Base-by-base conservation (phyloP, 1,140 invertebrate genomes). In the Macrosteles quadrilineatus region DNA sequence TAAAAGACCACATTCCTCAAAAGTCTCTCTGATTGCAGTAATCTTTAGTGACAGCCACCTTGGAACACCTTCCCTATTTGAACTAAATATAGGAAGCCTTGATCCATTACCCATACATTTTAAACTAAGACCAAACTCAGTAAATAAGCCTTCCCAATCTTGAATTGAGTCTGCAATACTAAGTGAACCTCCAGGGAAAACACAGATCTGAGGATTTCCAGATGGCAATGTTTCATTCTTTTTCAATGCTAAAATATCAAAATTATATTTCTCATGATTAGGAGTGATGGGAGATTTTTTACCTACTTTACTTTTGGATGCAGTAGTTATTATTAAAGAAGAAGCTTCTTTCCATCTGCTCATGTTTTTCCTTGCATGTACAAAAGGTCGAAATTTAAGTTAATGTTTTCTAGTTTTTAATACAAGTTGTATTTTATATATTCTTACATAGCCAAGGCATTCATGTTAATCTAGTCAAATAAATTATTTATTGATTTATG, bases 1-100 rank as follows among this genome's bases (percentile, higher is more conserved):
- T n/a, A 96, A 81, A 62, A 96, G 81, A 1, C 94, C 94, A 73
- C 90, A 87, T 80, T 97, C 95, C 82, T 97, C 94, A 84, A 97
- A 97, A 27, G 93, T 94, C 82, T 97, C 95, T 73, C 95, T 83
- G 70, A 97, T 90, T 14, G 94, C 94, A 71, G 90, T 88, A 69
- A 97, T 90, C 72, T 94, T 83, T 65, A 95, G 81, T 1, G 90
- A 89, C 45, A 96, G 82, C 78, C 90, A 90, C 81, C 85, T 83
- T 67, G 84, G 81, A 67, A 87, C 63, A 30, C 71, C 67, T 36
- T 47, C 57, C 12, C 72, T 31, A 36, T 63, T 75, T 64, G 80
- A 73, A 72, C 83, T 76, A 73, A 87, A 82, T 73, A 86, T 85
- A 12, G 77, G 75, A 11, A 84, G 82, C 17, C 82, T 75, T 25